phyloP scores from a whole-genome alignment of 2,888 invertebrate genomes.

The Carabus problematicus region DNA sequence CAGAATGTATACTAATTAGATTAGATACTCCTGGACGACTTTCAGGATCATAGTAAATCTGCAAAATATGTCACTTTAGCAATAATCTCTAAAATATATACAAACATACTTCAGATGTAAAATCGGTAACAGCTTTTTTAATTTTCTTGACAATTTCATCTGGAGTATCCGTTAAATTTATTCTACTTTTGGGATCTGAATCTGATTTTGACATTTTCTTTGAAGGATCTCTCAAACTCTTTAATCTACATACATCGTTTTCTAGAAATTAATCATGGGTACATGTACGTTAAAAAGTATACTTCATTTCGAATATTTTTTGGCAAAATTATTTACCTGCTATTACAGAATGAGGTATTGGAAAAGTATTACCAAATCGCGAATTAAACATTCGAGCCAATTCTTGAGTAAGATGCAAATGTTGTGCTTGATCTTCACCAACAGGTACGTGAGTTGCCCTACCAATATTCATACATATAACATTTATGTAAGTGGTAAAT shows the following conservation, averaged over 20 bases:
- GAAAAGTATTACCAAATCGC: conserved; percentile 79
- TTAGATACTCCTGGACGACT: conserved; percentile 88
- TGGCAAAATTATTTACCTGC: conserved; percentile 59
- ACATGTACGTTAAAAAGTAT: conserved; percentile 1
- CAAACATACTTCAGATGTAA: conserved; percentile 68
- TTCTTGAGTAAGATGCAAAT: conserved; percentile 83
- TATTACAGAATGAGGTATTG: conserved; percentile 73
- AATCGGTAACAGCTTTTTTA: conserved; percentile 91
- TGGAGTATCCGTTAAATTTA: conserved; percentile 79
- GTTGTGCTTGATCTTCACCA: conserved; percentile 93
- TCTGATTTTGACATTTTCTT: conserved; percentile 99
- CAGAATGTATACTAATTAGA: conserved; percentile 82
- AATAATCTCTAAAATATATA: conserved; percentile 15
- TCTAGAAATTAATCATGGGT: conserved; percentile 54
- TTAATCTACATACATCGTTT: conserved; percentile 70
- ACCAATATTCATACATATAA: conserved; percentile 47
- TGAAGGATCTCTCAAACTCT: conserved; percentile 83
- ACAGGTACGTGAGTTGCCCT: conserved; percentile 93
- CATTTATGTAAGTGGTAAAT: conserved; percentile 26
- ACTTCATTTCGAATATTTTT: conserved; percentile 10
- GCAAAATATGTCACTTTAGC: conserved; percentile 41
- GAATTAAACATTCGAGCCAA: conserved; percentile 82
- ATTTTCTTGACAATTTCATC: conserved; percentile 75
- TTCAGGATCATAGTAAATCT: conserved; percentile 81
- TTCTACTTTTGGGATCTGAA: conserved; percentile 75